phyloP scores from a whole-genome alignment of 2,888 invertebrate genomes.

The Antitype chi region DNA sequence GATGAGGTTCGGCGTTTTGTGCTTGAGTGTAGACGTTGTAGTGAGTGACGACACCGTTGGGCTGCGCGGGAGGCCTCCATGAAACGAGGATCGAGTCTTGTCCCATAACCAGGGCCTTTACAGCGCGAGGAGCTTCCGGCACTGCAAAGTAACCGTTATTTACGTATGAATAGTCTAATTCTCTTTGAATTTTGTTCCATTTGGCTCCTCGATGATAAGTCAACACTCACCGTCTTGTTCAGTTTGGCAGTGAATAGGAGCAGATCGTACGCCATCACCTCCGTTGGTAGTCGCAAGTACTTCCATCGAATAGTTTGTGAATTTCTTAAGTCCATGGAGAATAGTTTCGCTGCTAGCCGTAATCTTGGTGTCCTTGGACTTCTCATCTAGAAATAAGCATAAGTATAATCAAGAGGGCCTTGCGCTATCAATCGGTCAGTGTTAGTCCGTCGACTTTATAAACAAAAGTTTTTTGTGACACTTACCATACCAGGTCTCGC shows the following conservation, averaged over 20 bases:
- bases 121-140: conserved; percentile 97
- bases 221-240: conserved; percentile 96
- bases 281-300: conserved; percentile 98
- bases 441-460: background rate
- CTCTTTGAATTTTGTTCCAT: background rate
- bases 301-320: conserved; percentile 99
- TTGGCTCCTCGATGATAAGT: background rate
- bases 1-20: conserved; percentile 93
- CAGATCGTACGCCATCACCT: conserved; percentile 97
- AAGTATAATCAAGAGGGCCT: background rate
- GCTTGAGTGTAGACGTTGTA: conserved; percentile 97
- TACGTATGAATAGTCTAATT: background rate
- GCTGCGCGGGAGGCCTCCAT: conserved; percentile 98
- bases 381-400: conserved; percentile 92
- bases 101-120: conserved; percentile 98
- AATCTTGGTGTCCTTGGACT: conserved; percentile 97
- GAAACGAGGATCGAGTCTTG: conserved; percentile 97
- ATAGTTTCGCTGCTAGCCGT: conserved; percentile 98
- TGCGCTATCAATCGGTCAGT: background rate
- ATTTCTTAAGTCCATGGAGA: conserved; percentile 97
- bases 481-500: conserved; percentile 97
- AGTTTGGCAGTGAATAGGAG: conserved; percentile 97
- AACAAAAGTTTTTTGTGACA: conserved; percentile 67
- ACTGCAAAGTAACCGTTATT: conserved; percentile 88
- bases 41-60: conserved; percentile 97